Percentiles rank a stretch among this genome's conserved stretches.
These are phyloP conservation scores for Lycophotia porphyrea DNA, from an alignment of 2,888 invertebrate genomes.

Conservation along the genomic window DNA sequence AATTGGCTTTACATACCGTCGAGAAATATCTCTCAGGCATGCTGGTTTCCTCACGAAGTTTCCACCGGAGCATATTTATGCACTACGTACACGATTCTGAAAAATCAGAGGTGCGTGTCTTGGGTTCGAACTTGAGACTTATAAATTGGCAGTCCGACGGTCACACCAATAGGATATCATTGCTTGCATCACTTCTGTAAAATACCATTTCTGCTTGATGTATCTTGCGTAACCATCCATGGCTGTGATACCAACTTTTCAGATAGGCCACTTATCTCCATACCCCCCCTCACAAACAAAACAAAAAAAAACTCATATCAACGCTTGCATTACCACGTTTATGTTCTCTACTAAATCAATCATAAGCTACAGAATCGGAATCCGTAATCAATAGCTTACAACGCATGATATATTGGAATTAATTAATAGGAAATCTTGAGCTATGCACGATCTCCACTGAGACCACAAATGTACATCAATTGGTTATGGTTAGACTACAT, in stretches of 20 bases:
- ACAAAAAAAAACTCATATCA: background rate
- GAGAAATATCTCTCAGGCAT: no score
- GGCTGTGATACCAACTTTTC: no score
- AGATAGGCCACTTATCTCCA: background rate
- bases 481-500: background rate
- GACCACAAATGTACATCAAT: slow-evolving; percentile 5
- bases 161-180: background rate
- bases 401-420: background rate
- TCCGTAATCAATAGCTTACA: background rate
- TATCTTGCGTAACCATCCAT: background rate
- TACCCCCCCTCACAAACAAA: background rate
- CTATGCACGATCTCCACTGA: background rate
- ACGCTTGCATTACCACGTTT: background rate
- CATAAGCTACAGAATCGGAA: background rate
- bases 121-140: no score
- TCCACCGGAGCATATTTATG: no score
- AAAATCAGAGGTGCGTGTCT: no score
- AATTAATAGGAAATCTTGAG: background rate
- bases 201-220: background rate
- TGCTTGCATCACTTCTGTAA: background rate
- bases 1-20: no score
- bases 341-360: background rate
- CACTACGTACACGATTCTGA: no score
- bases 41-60: no score
- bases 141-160: background rate